A percentile compares a stretch with the other conserved stretches of the same genome.
These are phyloP conservation scores for Papilio demoleus DNA, from an alignment of 2,888 invertebrate genomes.

Conservation along the genomic window DNA sequence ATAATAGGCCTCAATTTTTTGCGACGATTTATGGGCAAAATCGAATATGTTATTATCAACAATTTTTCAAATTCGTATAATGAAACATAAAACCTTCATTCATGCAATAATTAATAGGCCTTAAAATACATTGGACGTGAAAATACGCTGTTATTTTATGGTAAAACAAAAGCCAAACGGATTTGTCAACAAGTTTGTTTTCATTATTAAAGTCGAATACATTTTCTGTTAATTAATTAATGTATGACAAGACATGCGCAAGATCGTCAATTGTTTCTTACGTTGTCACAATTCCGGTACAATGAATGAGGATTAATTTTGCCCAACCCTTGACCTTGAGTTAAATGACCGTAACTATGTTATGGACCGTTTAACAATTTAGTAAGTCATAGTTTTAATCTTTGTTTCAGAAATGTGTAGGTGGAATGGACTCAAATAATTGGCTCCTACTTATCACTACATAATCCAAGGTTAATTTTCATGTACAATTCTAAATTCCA, in stretches of 20 bases:
- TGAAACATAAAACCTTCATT: slow-evolving; percentile 23
- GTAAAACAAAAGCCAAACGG: neutral
- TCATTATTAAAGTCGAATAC: too few relatives aligned
- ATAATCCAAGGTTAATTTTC: too few relatives aligned
- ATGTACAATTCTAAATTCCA: too few relatives aligned
- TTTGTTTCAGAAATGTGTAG: neutral
- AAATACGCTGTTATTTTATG: neutral
- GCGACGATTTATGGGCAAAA: slow-evolving; percentile 11
- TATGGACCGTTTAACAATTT: neutral
- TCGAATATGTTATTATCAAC: slow-evolving; percentile 33
- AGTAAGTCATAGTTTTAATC: neutral
- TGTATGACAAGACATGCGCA: neutral
- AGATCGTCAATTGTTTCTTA: neutral
- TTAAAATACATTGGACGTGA: neutral
- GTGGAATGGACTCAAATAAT: neutral
- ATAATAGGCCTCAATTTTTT: slow-evolving; percentile 16
- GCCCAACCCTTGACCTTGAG: slow-evolving; percentile 1
- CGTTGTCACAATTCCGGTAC: neutral
- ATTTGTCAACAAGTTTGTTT: too few relatives aligned
- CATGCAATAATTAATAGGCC: slow-evolving; percentile 28
- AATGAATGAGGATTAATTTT: neutral
- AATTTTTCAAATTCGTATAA: slow-evolving; percentile 24
- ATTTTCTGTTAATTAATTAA: neutral
- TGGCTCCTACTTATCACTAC: too few relatives aligned
- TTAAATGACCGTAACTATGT: neutral